phyloP scores from a whole-genome alignment of 1,140 invertebrate genomes.

The Eciton burchellii region DNA sequence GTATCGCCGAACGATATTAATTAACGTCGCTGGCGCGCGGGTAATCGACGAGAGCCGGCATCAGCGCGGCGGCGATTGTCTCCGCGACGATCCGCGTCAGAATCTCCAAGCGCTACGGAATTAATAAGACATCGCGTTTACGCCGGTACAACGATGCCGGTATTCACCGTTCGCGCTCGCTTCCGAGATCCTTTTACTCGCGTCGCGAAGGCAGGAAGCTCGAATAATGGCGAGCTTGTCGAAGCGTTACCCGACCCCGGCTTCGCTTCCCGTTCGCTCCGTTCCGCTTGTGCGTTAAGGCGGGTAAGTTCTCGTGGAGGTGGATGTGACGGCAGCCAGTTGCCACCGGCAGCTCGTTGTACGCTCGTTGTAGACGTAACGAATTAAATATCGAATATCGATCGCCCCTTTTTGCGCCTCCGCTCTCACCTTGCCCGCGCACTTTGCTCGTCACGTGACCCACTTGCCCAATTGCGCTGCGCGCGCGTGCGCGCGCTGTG shows the following conservation, averaged over 20 bases:
- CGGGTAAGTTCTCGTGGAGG: not conserved
- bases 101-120: not conserved
- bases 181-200: not conserved
- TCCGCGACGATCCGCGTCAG: not conserved
- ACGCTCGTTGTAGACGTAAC: slow-evolving; percentile 14
- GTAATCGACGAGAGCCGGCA: slow-evolving; percentile 44
- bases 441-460: slow-evolving; percentile 65
- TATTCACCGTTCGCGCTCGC: not conserved
- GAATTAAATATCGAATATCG: slow-evolving; percentile 81
- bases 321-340: slow-evolving; percentile 22
- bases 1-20: slow-evolving; percentile 50
- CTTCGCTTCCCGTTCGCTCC: slow-evolving; percentile 37
- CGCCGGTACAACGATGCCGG: not conserved
- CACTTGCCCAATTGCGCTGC: slow-evolving; percentile 73
- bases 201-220: not conserved
- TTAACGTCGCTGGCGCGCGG: slow-evolving; percentile 33
- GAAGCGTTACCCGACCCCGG: slow-evolving; percentile 10
- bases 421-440: slow-evolving; percentile 26
- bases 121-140: not conserved
- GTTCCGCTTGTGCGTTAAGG: slow-evolving; percentile 30
- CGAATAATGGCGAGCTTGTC: slow-evolving; percentile 22
- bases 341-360: not conserved
- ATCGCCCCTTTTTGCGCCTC: slow-evolving; percentile 41
- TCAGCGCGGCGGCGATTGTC: slow-evolving; percentile 34
- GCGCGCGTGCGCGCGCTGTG: not conserved